Conservation (phyloP, 2,888 invertebrate species). For the Dasysyrphus tricinctus region DNA sequence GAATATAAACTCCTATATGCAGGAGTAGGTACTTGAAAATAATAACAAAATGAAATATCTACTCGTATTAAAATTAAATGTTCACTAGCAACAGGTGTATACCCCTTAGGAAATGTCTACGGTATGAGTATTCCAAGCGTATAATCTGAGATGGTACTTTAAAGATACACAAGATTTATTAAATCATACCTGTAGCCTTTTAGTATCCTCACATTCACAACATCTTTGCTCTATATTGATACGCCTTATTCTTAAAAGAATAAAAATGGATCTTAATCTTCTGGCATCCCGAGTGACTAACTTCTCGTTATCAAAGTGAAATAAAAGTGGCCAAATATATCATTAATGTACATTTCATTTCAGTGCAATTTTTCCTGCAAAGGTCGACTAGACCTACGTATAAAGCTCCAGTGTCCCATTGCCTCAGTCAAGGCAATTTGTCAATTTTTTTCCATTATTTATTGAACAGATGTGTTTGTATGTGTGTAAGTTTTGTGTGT, state of each 20-base stretch:
- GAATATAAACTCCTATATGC: too few relatives aligned
- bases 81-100: too few relatives aligned
- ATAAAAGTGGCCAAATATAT: constrained; percentile 49
- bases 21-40: too few relatives aligned
- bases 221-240: too few relatives aligned
- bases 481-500: background rate
- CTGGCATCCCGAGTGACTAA: constrained; percentile 35
- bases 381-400: constrained; percentile 2
- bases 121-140: too few relatives aligned
- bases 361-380: constrained; percentile 9
- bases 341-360: constrained; percentile 49
- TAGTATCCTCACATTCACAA: too few relatives aligned
- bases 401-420: constrained; percentile 32
- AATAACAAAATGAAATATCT: too few relatives aligned
- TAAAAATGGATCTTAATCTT: background rate
- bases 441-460: constrained; percentile 50
- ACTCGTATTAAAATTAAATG: too few relatives aligned
- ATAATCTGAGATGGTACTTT: too few relatives aligned
- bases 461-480: constrained; percentile 7
- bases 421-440: constrained; percentile 56
- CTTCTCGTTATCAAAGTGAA: constrained; percentile 34
- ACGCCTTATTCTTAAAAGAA: background rate
- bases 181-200: too few relatives aligned
- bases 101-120: too few relatives aligned
- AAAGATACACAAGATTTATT: too few relatives aligned